A percentile compares a stretch with the other conserved stretches of the same genome.
phyloP scores from a whole-genome alignment of 2,113 vertebrate species.

The Sylvilagus bachmani region DNA sequence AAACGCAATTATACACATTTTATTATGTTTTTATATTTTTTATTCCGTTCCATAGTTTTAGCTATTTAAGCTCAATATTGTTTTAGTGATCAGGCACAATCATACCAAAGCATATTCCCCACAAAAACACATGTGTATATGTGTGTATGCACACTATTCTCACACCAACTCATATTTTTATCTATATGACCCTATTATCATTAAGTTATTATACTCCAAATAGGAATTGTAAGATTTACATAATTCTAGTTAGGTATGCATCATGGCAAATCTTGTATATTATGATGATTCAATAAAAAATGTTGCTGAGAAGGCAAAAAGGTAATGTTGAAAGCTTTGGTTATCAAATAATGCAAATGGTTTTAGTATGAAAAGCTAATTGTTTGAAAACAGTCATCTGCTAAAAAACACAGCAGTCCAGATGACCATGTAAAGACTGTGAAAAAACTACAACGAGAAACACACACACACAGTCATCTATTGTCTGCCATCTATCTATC shows the following conservation, averaged over 20 bases:
- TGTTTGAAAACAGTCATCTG: background rate
- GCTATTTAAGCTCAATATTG: background rate
- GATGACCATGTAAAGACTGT: background rate
- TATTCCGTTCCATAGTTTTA: background rate
- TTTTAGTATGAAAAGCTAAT: background rate
- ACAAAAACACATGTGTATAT: background rate
- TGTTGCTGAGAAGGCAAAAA: background rate
- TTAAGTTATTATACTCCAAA: background rate
- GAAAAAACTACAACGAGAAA: background rate
- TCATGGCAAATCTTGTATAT: background rate
- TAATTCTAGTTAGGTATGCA: background rate
- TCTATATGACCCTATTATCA: background rate
- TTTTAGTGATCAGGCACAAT: background rate
- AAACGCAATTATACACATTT: background rate
- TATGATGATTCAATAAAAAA: background rate
- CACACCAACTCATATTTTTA: background rate
- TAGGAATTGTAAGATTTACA: background rate
- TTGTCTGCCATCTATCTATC: too few species aligned
- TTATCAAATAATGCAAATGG: background rate
- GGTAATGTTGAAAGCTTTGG: background rate
- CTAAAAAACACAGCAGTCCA: background rate
- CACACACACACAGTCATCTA: background rate
- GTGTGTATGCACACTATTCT: background rate
- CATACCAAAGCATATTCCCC: background rate
- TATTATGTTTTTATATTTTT: background rate